Percentiles rank a stretch among this genome's conserved stretches.
Evolutionary conservation across 2,113 vertebrate species (phyloP).

Genomic region (Pristiophorus japonicus): DNA sequence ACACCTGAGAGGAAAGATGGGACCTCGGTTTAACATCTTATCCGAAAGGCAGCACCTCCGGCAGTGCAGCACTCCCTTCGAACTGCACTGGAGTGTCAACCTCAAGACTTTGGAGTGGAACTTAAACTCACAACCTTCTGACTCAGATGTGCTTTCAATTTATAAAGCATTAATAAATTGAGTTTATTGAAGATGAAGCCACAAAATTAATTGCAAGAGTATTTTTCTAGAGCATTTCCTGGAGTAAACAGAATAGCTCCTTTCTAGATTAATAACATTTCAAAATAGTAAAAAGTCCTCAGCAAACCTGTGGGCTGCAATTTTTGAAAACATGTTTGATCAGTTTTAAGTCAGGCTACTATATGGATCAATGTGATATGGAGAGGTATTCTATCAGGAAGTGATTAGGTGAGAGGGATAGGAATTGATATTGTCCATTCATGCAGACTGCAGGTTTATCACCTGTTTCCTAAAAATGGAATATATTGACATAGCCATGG

Average conservation of each 20-base stretch:
- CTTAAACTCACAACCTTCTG: not conserved
- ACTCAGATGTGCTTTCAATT: not conserved
- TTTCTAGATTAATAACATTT: not conserved
- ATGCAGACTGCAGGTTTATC: not conserved
- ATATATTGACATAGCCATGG: not conserved
- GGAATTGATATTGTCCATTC: no score
- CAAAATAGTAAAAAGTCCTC: not conserved
- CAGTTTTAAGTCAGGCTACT: not conserved
- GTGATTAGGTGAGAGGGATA: not conserved
- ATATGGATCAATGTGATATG: not conserved
- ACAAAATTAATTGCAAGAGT: not conserved
- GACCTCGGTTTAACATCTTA: not conserved
- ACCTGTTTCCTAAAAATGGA: not conserved
- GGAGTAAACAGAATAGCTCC: not conserved
- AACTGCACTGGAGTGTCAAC: not conserved
- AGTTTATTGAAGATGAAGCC: not conserved
- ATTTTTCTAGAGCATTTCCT: not conserved
- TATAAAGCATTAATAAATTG: not conserved
- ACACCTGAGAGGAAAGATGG: not conserved
- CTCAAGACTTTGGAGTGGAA: not conserved
- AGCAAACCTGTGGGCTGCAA: not conserved
- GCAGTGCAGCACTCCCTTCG: not conserved
- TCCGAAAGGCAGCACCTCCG: not conserved
- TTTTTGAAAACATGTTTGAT: not conserved
- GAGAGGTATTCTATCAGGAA: not conserved